phyloP scores from a whole-genome alignment of 2,888 invertebrate genomes.

The Acronicta aceris region DNA sequence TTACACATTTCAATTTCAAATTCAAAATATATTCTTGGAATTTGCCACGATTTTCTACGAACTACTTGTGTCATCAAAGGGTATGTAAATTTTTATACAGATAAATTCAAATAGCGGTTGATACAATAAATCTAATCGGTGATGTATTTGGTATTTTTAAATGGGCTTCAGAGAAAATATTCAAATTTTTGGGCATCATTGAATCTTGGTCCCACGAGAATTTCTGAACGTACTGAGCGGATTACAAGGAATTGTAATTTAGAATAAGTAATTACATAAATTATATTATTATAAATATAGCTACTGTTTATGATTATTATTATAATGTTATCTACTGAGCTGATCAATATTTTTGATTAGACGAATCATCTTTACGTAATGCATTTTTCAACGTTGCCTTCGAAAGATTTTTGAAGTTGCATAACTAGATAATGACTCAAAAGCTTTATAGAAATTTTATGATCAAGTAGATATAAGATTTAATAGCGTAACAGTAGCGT shows the following conservation, averaged over 20 bases:
- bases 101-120: slow-evolving; percentile 44
- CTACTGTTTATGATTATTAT: too few species aligned
- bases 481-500: slow-evolving; percentile 45
- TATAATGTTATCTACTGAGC: too few species aligned
- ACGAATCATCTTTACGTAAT: too few species aligned
- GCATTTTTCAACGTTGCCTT: too few species aligned
- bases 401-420: too few species aligned
- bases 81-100: slow-evolving; percentile 43
- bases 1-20: slow-evolving; percentile 63
- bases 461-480: slow-evolving; percentile 31
- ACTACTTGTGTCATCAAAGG: slow-evolving; percentile 21
- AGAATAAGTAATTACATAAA: too few species aligned
- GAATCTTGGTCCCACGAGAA: slow-evolving; percentile 32
- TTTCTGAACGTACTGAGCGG: background rate
- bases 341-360: too few species aligned
- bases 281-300: background rate
- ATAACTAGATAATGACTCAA: too few species aligned
- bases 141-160: slow-evolving; percentile 24
- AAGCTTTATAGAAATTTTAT: slow-evolving; percentile 19
- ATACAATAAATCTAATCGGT: slow-evolving; percentile 43
- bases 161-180: slow-evolving; percentile 12
- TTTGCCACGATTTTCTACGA: slow-evolving; percentile 29
- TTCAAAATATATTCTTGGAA: slow-evolving; percentile 56
- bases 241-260: slow-evolving; percentile 10
- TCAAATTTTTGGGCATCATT: slow-evolving; percentile 22